Percentiles rank a stretch among this genome's conserved stretches.
These are phyloP conservation scores for Ostrea edulis DNA, from an alignment of 1,140 invertebrate genomes.

Conservation along the genomic window DNA sequence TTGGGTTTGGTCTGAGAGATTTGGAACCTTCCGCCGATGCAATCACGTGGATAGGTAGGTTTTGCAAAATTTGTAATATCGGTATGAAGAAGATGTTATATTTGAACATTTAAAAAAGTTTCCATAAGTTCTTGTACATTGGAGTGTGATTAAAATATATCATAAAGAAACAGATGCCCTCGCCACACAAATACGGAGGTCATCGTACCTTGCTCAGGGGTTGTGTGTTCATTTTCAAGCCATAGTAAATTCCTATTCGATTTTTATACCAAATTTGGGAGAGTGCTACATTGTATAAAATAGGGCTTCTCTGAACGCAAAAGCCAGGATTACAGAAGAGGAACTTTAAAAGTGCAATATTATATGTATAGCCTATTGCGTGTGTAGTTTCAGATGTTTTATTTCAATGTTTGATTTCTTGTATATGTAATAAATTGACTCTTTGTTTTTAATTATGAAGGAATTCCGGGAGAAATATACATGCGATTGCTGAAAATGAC, in stretches of 20 bases:
- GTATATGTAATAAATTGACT: neutral
- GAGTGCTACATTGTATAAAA: no score
- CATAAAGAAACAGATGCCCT: neutral
- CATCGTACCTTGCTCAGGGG: no score
- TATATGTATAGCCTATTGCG: neutral
- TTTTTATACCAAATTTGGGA: no score
- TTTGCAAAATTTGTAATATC: neutral
- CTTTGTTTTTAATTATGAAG: neutral
- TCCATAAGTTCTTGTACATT: no score
- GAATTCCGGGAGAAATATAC: conserved; percentile 33
- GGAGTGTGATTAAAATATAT: neutral
- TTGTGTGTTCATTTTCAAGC: neutral
- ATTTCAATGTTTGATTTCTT: neutral
- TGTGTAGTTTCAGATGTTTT: neutral
- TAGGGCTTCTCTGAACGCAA: no score
- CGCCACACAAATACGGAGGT: neutral
- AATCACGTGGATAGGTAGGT: neutral
- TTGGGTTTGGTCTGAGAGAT: neutral
- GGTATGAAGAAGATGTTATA: no score
- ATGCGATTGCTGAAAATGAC: conserved; percentile 36
- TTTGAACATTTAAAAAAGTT: no score
- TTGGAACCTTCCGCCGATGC: neutral
- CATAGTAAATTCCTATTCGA: neutral
- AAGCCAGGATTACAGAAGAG: no score
- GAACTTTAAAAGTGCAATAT: neutral